A percentile compares a stretch with the other conserved stretches of the same genome.
Conservation (phyloP, 2,888 invertebrate species). For the Lasioglossum villosulum region DNA sequence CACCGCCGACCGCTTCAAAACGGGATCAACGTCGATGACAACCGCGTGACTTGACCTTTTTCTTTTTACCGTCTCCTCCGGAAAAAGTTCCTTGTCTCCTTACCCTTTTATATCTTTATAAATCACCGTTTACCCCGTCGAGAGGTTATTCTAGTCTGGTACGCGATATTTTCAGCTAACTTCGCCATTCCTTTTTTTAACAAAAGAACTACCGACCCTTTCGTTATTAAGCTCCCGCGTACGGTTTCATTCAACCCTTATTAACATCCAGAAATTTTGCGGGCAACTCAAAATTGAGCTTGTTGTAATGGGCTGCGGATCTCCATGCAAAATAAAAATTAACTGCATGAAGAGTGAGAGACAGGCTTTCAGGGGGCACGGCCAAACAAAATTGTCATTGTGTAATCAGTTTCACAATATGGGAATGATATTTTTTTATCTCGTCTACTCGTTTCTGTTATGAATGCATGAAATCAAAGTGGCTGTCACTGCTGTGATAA, state of each 20-base stretch:
- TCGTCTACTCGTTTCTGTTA: neutral
- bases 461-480: neutral
- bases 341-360: neutral
- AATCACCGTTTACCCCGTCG: slow-evolving; percentile 9
- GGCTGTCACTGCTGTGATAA: no score
- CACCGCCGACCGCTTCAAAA: slow-evolving; percentile 40
- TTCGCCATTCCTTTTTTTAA: neutral
- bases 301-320: neutral
- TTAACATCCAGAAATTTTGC: neutral
- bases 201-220: neutral
- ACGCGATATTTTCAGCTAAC: neutral
- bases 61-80: slow-evolving; percentile 2
- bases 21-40: slow-evolving; percentile 39
- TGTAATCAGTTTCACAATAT: neutral
- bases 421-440: no score
- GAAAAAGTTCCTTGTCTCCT: slow-evolving; percentile 11
- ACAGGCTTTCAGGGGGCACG: neutral
- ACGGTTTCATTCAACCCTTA: neutral
- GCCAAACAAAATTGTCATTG: neutral
- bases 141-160: neutral
- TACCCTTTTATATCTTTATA: slow-evolving; percentile 2
- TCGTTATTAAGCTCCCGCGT: neutral
- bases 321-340: neutral
- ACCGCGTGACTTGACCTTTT: slow-evolving; percentile 4
- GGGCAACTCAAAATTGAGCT: neutral